Conservation (phyloP, 2,797 vertebrate genomes). For the Pseudocheirus occidentalis region DNA sequence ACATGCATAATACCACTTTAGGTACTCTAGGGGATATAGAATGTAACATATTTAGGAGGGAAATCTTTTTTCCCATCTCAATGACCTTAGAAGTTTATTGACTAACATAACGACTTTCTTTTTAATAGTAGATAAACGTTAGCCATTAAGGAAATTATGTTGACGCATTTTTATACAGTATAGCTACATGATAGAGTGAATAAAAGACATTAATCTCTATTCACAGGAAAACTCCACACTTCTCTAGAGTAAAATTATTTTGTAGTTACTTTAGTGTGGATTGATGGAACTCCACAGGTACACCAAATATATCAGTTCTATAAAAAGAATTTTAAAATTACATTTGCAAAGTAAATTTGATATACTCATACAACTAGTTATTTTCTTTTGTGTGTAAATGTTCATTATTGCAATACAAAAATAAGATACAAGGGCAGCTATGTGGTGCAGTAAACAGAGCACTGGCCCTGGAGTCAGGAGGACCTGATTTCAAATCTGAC, state of each 20-base stretch:
- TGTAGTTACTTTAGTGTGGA: background rate
- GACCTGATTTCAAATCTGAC: too few relatives aligned
- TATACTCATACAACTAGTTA: background rate
- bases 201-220: too few relatives aligned
- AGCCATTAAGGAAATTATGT: conserved; percentile 43
- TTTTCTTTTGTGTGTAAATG: background rate
- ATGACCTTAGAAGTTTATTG: conserved; percentile 34
- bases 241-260: background rate
- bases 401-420: background rate
- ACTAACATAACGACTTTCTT: conserved; percentile 26
- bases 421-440: too few relatives aligned
- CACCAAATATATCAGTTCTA: background rate
- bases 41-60: background rate
- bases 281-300: background rate
- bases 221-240: background rate
- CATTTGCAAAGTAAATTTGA: background rate
- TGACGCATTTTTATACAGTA: background rate
- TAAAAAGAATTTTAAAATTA: background rate
- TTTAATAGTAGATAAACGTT: conserved; percentile 27
- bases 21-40: background rate
- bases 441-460: too few relatives aligned
- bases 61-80: background rate
- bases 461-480: too few relatives aligned
- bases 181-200: background rate
- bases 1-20: background rate